Conservation (phyloP, 2,113 vertebrate species). For the Passer domesticus region DNA sequence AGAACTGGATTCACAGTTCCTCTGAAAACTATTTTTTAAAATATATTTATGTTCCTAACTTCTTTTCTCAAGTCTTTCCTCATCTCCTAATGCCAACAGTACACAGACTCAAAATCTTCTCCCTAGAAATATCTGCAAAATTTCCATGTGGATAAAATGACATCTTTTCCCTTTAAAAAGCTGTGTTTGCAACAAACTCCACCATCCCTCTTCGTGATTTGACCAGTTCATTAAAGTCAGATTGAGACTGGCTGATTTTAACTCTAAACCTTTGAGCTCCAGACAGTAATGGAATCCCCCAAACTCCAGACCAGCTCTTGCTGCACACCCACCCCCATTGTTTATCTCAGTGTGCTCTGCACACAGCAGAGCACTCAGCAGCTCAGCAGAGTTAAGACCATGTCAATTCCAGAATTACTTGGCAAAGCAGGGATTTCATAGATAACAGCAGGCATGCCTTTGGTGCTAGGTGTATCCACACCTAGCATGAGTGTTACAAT, state of each 20-base stretch:
- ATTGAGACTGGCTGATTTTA: not conserved
- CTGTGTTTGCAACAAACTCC: not conserved
- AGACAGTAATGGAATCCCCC: not conserved
- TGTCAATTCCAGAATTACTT: not conserved
- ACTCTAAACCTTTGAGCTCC: not conserved
- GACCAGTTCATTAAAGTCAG: not conserved
- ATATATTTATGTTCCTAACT: not conserved
- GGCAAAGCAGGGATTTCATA: not conserved
- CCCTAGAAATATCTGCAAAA: not conserved
- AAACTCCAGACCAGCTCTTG: not conserved
- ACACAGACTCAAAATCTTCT: not conserved
- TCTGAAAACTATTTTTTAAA: not conserved
- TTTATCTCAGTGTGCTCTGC: not conserved
- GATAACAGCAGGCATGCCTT: not conserved
- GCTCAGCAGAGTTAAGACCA: not conserved
- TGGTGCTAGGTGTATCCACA: too few species aligned
- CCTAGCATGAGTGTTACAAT: accelerated
- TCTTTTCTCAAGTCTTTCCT: not conserved
- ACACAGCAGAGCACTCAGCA: not conserved
- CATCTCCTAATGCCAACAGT: not conserved
- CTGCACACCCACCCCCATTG: not conserved
- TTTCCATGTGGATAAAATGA: not conserved
- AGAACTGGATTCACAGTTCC: not conserved
- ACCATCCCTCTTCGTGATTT: not conserved
- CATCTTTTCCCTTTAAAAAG: not conserved